Base-by-base conservation (phyloP, 2,113 vertebrate genomes). In the Bos indicus region DNA sequence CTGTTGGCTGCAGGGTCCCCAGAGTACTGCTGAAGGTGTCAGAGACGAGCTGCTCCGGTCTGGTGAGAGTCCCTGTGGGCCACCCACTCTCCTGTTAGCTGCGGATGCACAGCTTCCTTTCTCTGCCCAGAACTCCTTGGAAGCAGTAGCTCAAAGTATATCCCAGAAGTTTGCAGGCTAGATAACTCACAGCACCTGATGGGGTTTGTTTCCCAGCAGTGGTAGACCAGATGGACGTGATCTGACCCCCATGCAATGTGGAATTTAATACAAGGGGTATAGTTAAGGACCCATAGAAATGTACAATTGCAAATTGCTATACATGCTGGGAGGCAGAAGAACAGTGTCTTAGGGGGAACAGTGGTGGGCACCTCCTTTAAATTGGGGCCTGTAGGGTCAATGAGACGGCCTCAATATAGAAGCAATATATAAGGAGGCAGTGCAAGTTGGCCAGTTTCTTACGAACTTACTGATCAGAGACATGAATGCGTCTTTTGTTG, bases 291-390 rank as follows among this genome's bases (percentile, higher is more conserved):
- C 26, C 14, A 8, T 33, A 5, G 11, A 2, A n/a, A 57, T 40
- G 7, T 46, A 7, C 21, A 5, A 4, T 51, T 13, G 54, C 16
- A 23, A 54, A 19, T 51, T 60, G 57, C 13, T 54, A 10, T 1
- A 7, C 8, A 0, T 8, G 2, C 36, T 40, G 14, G 0, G 0
- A 52, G 23, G n/a, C 23, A 6, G 21, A 23, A 59, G 7, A 46
- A 12, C 3, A 28, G 46, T 21, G 26, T 59, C 28, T 13, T 14
- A 64, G 64, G 57, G 33, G 28, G 40, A 33, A 67, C 2, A 3
- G 30, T 21, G 40, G 30, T 19, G 40, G 13, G 14, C 15, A 12
- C 11, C 25, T 86, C 1, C 26, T 67, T 87, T 46, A 52, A 74
- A 36, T 3, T 4, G 17, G 51, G 16, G 9, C 10, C 48, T 51